Percentiles rank a stretch among this genome's conserved stretches.
Conservation (phyloP, 2,797 vertebrate genomes). For the Alfaro cultratus region DNA sequence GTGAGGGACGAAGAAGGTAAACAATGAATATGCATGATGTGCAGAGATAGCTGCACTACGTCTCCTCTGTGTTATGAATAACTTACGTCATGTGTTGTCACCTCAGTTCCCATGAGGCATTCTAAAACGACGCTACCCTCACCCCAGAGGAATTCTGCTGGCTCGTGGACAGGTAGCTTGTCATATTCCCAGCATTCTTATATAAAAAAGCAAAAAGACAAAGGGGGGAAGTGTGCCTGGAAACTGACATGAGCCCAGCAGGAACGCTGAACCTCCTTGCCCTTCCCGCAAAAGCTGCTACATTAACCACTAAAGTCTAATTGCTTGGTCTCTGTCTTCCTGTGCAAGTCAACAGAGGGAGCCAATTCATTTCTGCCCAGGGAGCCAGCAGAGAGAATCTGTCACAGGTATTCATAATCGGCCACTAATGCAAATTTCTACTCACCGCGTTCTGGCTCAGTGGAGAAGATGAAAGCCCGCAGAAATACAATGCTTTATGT, state of each 20-base stretch:
- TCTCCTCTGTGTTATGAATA: constrained; percentile 77
- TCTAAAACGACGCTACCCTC: constrained; percentile 66
- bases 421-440: constrained; percentile 85
- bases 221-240: constrained; percentile 60
- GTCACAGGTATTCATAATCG: constrained; percentile 87
- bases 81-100: constrained; percentile 80
- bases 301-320: constrained; percentile 87
- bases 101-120: constrained; percentile 74
- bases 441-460: constrained; percentile 76
- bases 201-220: constrained; percentile 59
- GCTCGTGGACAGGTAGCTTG: constrained; percentile 81
- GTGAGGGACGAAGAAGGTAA: constrained; percentile 64
- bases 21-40: constrained; percentile 81
- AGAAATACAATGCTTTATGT: constrained; percentile 81
- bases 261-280: constrained; percentile 82
- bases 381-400: constrained; percentile 81
- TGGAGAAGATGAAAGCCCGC: constrained; percentile 84
- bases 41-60: constrained; percentile 59
- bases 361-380: constrained; percentile 84
- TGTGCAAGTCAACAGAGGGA: constrained; percentile 80
- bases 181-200: constrained; percentile 73
- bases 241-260: constrained; percentile 83
- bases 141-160: constrained; percentile 77
- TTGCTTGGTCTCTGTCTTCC: constrained; percentile 84
- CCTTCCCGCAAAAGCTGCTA: constrained; percentile 82